Conservation (phyloP, 2,797 vertebrate genomes). For the Mycteria americana region DNA sequence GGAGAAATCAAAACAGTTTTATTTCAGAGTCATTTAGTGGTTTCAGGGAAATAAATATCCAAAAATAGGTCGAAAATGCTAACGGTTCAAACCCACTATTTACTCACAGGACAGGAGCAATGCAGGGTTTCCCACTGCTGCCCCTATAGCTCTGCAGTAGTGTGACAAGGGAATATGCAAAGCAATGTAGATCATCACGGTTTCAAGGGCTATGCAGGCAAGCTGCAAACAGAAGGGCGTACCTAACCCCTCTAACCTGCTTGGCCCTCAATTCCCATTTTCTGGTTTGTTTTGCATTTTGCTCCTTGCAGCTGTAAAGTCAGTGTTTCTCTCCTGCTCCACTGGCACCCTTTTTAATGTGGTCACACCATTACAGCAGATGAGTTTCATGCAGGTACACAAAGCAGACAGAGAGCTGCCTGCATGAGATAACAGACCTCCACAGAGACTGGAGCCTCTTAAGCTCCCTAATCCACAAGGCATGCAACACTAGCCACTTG, state of each 20-base stretch:
- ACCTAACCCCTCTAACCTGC: neutral
- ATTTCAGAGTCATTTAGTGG: slow-evolving; percentile 11
- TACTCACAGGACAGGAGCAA: neutral
- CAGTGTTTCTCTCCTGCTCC: neutral
- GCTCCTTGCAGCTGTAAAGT: neutral
- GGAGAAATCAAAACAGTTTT: slow-evolving; percentile 51
- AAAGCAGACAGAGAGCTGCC: slow-evolving; percentile 39
- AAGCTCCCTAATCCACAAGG: slow-evolving; percentile 28
- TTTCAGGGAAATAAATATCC: slow-evolving; percentile 25
- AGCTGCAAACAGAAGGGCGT: neutral
- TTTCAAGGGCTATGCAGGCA: neutral
- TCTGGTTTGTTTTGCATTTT: neutral
- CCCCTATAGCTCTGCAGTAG: slow-evolving; percentile 5
- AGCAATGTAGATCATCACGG: fast-evolving
- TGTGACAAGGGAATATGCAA: neutral
- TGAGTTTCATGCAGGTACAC: slow-evolving; percentile 25
- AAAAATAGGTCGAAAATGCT: neutral
- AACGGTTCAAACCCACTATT: neutral
- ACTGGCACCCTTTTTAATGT: neutral
- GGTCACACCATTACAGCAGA: neutral
- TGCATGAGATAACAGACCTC: slow-evolving; percentile 28
- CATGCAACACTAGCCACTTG: neutral
- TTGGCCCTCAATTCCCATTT: neutral
- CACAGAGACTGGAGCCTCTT: neutral
- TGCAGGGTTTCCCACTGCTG: neutral